Conservation (phyloP, 2,888 invertebrate species). For the Argynnis bischoffii region DNA sequence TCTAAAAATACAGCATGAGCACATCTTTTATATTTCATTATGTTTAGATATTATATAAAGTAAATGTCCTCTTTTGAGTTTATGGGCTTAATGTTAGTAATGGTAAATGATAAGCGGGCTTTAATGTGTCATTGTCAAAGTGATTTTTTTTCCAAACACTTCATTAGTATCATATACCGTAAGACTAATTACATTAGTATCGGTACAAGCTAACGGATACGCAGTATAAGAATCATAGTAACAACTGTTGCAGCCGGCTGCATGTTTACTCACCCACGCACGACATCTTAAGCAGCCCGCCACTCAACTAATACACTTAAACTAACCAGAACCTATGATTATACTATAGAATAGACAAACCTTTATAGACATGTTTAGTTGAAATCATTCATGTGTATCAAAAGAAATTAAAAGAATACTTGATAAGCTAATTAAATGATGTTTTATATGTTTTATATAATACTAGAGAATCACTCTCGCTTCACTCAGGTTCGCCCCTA, state of each 20-base stretch:
- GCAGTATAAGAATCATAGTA: slow-evolving; percentile 26
- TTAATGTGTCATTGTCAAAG: background rate
- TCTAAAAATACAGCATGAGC: too few relatives aligned
- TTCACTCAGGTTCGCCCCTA: too few relatives aligned
- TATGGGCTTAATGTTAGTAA: slow-evolving; percentile 11
- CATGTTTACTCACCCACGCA: slow-evolving; percentile 34
- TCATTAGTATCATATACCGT: background rate
- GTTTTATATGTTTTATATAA: too few relatives aligned
- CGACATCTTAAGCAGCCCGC: slow-evolving; percentile 22
- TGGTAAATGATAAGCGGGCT: slow-evolving; percentile 14
- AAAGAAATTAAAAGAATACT: too few relatives aligned
- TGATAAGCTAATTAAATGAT: too few relatives aligned
- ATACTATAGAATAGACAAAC: background rate
- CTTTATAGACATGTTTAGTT: background rate
- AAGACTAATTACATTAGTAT: slow-evolving; percentile 16
- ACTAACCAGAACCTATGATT: background rate
- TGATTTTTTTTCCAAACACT: background rate
- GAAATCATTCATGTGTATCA: background rate
- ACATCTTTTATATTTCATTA: too few relatives aligned
- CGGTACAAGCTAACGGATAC: slow-evolving; percentile 19
- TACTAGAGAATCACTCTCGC: too few relatives aligned
- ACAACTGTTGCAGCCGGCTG: slow-evolving; percentile 24
- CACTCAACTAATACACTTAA: slow-evolving; percentile 10
- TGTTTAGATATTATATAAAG: too few relatives aligned
- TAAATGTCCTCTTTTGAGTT: background rate